Conservation (phyloP, 2,797 vertebrate species). For the Geotrypetes seraphini region DNA sequence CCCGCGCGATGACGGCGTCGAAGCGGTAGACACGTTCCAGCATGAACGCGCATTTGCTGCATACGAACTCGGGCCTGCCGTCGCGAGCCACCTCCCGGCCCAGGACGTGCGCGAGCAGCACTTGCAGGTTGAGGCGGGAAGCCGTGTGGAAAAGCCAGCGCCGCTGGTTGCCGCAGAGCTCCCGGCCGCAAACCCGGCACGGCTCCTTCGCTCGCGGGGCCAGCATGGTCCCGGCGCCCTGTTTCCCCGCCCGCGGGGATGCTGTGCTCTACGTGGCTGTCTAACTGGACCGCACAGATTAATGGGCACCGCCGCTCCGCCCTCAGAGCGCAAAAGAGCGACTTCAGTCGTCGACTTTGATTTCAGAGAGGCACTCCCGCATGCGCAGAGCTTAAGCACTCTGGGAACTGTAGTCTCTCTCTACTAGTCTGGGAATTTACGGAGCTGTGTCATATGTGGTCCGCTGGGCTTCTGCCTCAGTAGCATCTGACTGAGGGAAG, state of each 20-base stretch:
- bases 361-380: not conserved
- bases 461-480: too few species aligned
- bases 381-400: accelerated
- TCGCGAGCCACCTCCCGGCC: constrained; percentile 79
- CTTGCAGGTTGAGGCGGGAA: constrained; percentile 84
- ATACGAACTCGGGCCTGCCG: constrained; percentile 82
- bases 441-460: too few species aligned
- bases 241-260: not conserved
- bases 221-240: constrained; percentile 19
- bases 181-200: constrained; percentile 83
- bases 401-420: constrained; percentile 43
- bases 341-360: not conserved
- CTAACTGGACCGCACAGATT: not conserved
- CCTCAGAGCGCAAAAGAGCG: not conserved
- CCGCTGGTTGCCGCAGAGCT: constrained; percentile 88
- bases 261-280: not conserved
- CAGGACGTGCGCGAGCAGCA: constrained; percentile 83
- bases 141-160: constrained; percentile 94
- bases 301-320: accelerated
- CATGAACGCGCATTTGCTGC: constrained; percentile 95
- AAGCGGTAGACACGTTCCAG: constrained; percentile 90
- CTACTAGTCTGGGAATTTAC: too few species aligned
- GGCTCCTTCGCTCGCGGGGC: constrained; percentile 71
- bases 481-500: too few species aligned
- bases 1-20: constrained; percentile 72